Base-by-base conservation (phyloP, 2,797 vertebrate genomes). In the Crypturellus tataupa region DNA sequence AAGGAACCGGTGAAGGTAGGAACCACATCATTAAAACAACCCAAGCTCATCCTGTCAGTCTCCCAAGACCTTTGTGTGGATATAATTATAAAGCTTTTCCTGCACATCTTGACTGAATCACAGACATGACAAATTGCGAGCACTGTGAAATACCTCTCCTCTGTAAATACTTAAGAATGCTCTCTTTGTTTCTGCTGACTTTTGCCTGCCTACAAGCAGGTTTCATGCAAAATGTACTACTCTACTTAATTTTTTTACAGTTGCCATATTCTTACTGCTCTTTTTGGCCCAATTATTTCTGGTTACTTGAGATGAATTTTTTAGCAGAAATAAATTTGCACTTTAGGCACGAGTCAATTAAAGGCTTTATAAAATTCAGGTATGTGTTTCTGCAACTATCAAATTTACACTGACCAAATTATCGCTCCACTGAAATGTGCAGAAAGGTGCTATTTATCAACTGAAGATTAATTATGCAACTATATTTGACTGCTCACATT, bases 391-490 rank as follows among this genome's bases (percentile, higher is more conserved):
- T 59, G 21, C 67, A 87, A 95, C 90, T 59, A 88, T 67, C 51
- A 60, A 2, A 93, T 37, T 68, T 29, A 5, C 69, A 76, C 69
- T 60, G 49, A 90, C n/a, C 31, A 79, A 64, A 31, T 46, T 80
- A 80, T 18, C 73, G 47, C 71, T 80, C 27, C 67, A 40, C 44
- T 90, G 67, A 90, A 76, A 82, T 56, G 0, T 88, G 62, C 29
- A 73, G 70, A 86, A 76, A 11, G 42, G 83, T 60, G 56, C 4
- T 29, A 64, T 87, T 93, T 46, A 67, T 77, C 75, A 93, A 59
- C 64, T 4, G 58, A 77, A 82, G 44, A 87, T 73, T 94, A 87
- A 95, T 92, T 90, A 94, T 85, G 55, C 59, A 70, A 27, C 16
- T 77, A 24, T 68, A 81, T 82, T 73, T 84, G 27, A 77, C 78